phyloP scores from a whole-genome alignment of 2,888 invertebrate genomes.

The Vannuccia rotundouncinata region DNA sequence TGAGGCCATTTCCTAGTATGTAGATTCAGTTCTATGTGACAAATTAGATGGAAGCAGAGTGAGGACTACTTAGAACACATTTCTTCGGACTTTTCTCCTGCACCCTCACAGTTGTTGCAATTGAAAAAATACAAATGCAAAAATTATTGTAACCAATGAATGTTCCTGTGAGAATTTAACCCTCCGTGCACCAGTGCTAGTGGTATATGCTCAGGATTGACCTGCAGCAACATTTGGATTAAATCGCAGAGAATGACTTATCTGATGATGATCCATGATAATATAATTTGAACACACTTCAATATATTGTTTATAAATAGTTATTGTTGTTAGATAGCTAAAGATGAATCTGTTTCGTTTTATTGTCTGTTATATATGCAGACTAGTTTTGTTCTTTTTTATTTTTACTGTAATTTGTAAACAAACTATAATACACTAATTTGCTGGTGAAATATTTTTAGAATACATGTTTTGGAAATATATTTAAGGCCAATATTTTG shows the following conservation, averaged over 20 bases:
- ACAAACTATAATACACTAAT: neutral
- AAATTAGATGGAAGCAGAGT: neutral
- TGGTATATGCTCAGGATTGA: neutral
- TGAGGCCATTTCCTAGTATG: too few species aligned
- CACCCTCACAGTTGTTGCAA: neutral
- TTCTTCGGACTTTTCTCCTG: neutral
- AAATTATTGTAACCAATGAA: neutral
- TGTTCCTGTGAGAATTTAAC: neutral
- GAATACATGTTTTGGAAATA: neutral
- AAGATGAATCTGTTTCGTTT: neutral
- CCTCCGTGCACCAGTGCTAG: neutral
- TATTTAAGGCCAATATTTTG: neutral
- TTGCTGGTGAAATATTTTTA: neutral
- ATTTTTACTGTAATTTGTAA: neutral
- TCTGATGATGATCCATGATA: too few species aligned
- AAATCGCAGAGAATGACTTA: neutral
- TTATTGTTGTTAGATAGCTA: neutral
- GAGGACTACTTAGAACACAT: neutral
- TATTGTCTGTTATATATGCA: neutral
- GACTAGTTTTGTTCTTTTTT: neutral
- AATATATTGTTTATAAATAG: neutral
- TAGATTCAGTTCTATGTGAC: neutral
- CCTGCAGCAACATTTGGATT: neutral
- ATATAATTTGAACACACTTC: neutral
- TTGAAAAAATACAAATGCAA: neutral